Base-by-base conservation (phyloP, 2,888 invertebrate species). In the Leptopilina drosophilae region DNA sequence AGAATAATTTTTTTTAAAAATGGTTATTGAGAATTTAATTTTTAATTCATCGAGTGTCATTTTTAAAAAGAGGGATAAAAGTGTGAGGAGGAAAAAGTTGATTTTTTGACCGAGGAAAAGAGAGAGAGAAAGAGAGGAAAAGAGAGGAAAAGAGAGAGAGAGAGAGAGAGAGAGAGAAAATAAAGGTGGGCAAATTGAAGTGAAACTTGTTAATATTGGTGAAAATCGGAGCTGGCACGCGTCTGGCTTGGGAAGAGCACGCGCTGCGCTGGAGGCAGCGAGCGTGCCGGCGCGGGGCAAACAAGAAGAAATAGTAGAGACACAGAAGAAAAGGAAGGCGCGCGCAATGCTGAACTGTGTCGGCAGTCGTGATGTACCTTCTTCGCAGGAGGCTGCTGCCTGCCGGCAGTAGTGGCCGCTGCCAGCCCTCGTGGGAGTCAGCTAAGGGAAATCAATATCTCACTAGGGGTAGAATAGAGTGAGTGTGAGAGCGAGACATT, bases 401-500 rank as follows among this genome's bases (percentile, higher is more conserved):
- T 84, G 86, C 86, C 86, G 83, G 82, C 87, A 85, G 83, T 84
- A 82, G 85, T 86, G 85, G 87, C 85, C 85, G 85, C 87, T 86
- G 87, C 84, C 84, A 88, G 86, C 88, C 90, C 90, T 90, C 90
- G 90, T 90, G 90, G 90, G 90, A 90, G 90, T 89, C 89, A 89
- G 90, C 90, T 90, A 91, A 90, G 90, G 90, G 90, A 91, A 91
- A 91, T 90, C 90, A 91, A 91, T 91, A 91, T 90, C 90, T 91
- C 90, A 90, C 90, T 89, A 88, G 90, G 89, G 89, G 90, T 87
- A 87, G 78, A 80, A 79, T 77, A 81, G 77, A 81, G 83, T 66
- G 77, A 65, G 56, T 56, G 81, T 64, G 82, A 78, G 84, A 85
- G 83, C 76, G 84, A 82, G 84, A 85, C 80, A 79, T 78, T 80